Base-by-base conservation (phyloP, 2,113 vertebrate species). In the Sander lucioperca region DNA sequence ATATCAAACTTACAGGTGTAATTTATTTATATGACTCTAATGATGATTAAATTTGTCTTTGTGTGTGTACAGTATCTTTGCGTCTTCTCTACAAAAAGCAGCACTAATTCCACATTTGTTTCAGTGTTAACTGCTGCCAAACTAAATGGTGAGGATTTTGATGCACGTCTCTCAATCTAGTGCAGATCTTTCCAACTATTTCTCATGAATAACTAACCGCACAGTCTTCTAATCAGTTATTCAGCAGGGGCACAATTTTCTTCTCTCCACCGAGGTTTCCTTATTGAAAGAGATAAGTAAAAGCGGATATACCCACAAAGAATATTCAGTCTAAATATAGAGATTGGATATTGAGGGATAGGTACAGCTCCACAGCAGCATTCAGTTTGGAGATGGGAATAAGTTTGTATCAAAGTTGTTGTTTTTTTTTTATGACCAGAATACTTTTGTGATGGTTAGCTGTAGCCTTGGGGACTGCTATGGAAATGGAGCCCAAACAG, bases 271-370 rank as follows among this genome's bases (percentile, higher is more conserved):
- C 0, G 61, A 70, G 48, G 73, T 56, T 84, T 79, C 19, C 56
- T 69, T 45, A 48, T 62, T 75, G 62, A 86, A 65, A 84, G 51
- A 79, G 74, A 82, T 79, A 77, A 80, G 64, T 58, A 27, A 77
- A 78, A 69, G 64, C 54, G 73, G 67, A 80, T 51, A 61, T 45
- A 77, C 7, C 18, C 58, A 50, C 53, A 69, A 27, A 70, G 33
- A 84, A 70, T 8, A 73, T 56, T 6, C 65, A 72, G 70, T 59
- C 54, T 74, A 72, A 77, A 75, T 54, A 65, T 70, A 77, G 59
- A 77, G 47, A 21, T 27, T 65, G 69, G 33, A 45, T 76, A 25
- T 27, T 39, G 64, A 82, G 23, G 14, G n/a, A 61, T 16, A 74
- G 74, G 74, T 65, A 39, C 54, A 63, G 36, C 62, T 65, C 53